Evolutionary conservation across 2,113 vertebrate genomes (phyloP).

Genomic region (Percina caprodes): DNA sequence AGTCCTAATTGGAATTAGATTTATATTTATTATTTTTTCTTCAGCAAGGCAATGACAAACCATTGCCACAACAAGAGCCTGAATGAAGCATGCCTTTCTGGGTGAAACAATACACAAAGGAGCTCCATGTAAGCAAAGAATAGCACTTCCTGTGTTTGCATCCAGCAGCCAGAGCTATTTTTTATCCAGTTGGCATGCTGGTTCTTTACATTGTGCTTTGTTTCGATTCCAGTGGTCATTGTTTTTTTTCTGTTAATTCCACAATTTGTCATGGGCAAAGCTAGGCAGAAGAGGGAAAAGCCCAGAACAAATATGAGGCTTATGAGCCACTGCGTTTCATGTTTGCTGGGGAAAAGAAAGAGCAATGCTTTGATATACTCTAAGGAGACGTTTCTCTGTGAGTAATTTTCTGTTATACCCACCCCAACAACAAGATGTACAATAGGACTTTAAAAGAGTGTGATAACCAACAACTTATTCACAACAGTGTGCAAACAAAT

Average conservation of each 20-base stretch:
- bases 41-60: neutral
- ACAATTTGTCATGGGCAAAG: slow-evolving; percentile 31
- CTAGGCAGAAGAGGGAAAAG: slow-evolving; percentile 14
- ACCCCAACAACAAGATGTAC: neutral
- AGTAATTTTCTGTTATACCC: slow-evolving; percentile 17
- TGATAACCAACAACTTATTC: neutral
- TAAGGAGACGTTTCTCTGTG: slow-evolving; percentile 25
- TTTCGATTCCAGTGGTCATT: slow-evolving; percentile 34
- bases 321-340: slow-evolving; percentile 39
- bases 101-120: slow-evolving; percentile 40
- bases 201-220: slow-evolving; percentile 57
- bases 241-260: slow-evolving; percentile 39
- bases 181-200: slow-evolving; percentile 19
- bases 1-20: neutral
- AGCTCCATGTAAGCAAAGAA: slow-evolving; percentile 10
- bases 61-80: neutral
- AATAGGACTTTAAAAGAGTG: slow-evolving; percentile 6
- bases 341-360: slow-evolving; percentile 6
- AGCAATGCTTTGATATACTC: slow-evolving; percentile 30
- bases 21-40: neutral
- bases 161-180: slow-evolving; percentile 48
- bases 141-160: slow-evolving; percentile 41
- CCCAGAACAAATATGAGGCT: slow-evolving; percentile 34
- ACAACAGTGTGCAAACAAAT: neutral
- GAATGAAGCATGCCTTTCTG: neutral